A percentile compares a stretch with the other conserved stretches of the same genome.
These are phyloP conservation scores for Tenthredo amoena DNA, from an alignment of 2,888 invertebrate species.

Conservation along the genomic window DNA sequence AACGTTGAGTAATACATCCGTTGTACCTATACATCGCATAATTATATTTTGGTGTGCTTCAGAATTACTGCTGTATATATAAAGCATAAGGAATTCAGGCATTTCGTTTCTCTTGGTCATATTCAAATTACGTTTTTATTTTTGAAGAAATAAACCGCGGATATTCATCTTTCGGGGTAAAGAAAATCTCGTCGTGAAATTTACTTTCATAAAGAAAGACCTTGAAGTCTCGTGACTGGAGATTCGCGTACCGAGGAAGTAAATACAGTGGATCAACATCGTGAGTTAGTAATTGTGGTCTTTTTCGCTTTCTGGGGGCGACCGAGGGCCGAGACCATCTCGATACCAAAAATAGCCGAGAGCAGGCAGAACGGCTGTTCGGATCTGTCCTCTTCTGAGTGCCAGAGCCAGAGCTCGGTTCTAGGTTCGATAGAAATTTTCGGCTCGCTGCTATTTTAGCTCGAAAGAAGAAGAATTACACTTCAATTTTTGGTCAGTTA, in stretches of 20 bases:
- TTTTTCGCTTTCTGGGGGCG: constrained; percentile 49
- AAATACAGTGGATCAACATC: constrained; percentile 20
- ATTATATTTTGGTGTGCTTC: not conserved
- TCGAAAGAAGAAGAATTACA: constrained; percentile 25
- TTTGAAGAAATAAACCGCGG: not conserved
- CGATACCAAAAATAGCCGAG: constrained; percentile 68
- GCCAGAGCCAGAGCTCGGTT: constrained; percentile 63
- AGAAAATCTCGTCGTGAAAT: not conserved
- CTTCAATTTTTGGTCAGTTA: constrained; percentile 22
- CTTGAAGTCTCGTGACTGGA: not conserved
- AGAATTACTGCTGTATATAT: not conserved
- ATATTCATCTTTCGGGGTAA: not conserved
- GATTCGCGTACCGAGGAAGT: constrained; percentile 21
- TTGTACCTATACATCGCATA: not conserved
- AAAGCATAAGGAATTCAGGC: not conserved
- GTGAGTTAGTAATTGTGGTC: constrained; percentile 23
- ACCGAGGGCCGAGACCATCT: constrained; percentile 61
- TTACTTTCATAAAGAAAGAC: not conserved
- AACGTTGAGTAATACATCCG: constrained; percentile 12
- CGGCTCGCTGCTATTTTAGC: constrained; percentile 59
- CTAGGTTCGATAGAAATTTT: constrained; percentile 69
- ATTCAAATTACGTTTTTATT: not conserved
- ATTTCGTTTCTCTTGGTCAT: not conserved
- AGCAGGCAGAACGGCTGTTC: constrained; percentile 68
- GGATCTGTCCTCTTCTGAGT: constrained; percentile 54